Base-by-base conservation (phyloP, 1,140 invertebrate species). In the Drosophila jambulina region DNA sequence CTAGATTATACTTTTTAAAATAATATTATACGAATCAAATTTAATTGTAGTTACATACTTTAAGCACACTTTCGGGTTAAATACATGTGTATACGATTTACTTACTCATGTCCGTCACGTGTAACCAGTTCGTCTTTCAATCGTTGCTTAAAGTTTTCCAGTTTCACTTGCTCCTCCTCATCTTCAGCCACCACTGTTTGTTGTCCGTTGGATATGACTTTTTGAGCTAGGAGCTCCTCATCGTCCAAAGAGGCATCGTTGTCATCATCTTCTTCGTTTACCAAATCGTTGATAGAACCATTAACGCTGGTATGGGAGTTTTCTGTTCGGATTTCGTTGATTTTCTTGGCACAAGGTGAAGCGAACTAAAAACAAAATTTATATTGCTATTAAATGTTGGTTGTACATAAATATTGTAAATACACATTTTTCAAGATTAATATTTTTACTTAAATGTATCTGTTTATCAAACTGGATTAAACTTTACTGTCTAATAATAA, bases 91-190 rank as follows among this genome's bases (percentile, higher is more conserved):
- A 23, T 13, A 8, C 21, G 27, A 19, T 48, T 38, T 17, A 51
- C 93, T 94, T 93, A 96, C 96, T 95, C 95, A 91, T 96, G 95
- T 38, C 96, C 96, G 93, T 97, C 96, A 91, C 97, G 95, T 82
- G 95, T 96, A 62, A 97, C 95, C 23, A 98, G 94, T 91, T 98
- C 97, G 92, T 97, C 96, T 80, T 96, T 94, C 61, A 98, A 94
- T 65, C 96, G 93, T 75, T 95, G 94, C 83, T 96, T 96, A 80
- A 97, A 97, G 69, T 96, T 95, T 76, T 96, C 95, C 79, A 96
- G 94, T 58, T 95, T 94, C 46, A 93, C 93, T 60, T 93, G 91
- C 43, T 93, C 91, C 61, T 93, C 91, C 49, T 92, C 91, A 64
- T 93, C 92, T 61, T 88, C 93, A 2, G 46, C 64, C 23, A 60